Base-by-base conservation (phyloP, 2,888 invertebrate species). In the Leptarthrus brevirostris region DNA sequence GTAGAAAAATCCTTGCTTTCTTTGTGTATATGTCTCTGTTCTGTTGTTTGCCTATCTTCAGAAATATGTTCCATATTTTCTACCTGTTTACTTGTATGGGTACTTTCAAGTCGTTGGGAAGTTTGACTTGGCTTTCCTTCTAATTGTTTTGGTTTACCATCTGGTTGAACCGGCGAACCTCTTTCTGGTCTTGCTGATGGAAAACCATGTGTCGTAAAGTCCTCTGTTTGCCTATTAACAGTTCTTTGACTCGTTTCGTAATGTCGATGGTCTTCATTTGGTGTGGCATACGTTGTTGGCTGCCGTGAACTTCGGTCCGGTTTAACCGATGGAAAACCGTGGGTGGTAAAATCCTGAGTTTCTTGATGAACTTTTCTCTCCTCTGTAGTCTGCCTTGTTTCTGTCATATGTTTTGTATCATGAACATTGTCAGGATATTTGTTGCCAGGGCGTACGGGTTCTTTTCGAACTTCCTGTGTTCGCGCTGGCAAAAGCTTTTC, bases 291-390 rank as follows among this genome's bases (percentile, higher is more conserved):
- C n/a, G 40, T 6, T 12, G 40, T 18, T 18, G 34, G 58, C 1
- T 58, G n/a, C 12, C 36, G 14, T 6, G 30, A 24, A 22, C 22
- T 47, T 14, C 47, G 47, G n/a, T 54, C 49, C 5, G 54, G 69
- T 18, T 6, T 47, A 2, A 58, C 64, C 16, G 75, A 75, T 20
- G 75, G 74, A 69, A 72, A 74, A 18, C 74, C 74, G 10, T 75
- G 54, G 12, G 70, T 70, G 20, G 52, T 22, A 34, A 70, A 36
- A 53, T 53, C 53, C 3, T 44, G 24, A n/a, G 44, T 26, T 22
- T 44, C 58, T 12, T 36, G 34, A 6, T 20, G 30, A 8, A 58
- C 16, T 18, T 12, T 24, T 30, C 20, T 49, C 8, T 52, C 30
- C 34, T 34, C 52, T n/a, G 30, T 20, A 8, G n/a, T 69, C 1